Base-by-base conservation (phyloP, 1,140 invertebrate genomes). In the Fopius arisanus region DNA sequence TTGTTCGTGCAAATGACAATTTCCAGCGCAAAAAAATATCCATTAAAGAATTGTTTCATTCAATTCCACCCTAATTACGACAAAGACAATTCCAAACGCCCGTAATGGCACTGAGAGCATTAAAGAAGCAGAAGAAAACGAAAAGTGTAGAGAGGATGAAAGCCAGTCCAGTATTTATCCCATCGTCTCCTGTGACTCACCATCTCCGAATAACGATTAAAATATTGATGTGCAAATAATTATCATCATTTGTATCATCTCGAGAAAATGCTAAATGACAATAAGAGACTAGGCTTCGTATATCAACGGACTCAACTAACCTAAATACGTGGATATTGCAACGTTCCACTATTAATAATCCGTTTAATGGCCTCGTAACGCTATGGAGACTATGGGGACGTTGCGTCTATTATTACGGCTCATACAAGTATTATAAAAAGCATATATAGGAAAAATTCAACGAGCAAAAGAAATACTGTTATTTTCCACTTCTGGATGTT, bases 261-360 rank as follows among this genome's bases (percentile, higher is more conserved):
- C 43, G 43, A n/a, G 43, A 5, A 48, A 48, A 48, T 48, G n/a
- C 16, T 6, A 48, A 48, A 48, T 48, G 16, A 48, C 43, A 48
- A 48, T 48, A n/a, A 14, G 16, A 48, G 14, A 48, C n/a, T 48
- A n/a, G 16, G 7, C 43, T 48, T 48, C n/a, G 43, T 48, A 48
- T 48, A 48, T n/a, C 43, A 48, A 16, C 43, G 5, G 1, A 48
- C 54, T 59, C 54, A 59, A 59, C 54, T 72, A 72, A 72, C 70
- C 70, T 65, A 65, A 72, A 72, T 66, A 65, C 70, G 54, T 41
- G 62, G 63, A 65, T 72, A 72, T 66, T 66, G 70, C 70, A 72
- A 72, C 62, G 70, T 72, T 72, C 40, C 54, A 72, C 70, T 66
- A 72, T 72, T 65, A 72, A 72, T 72, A 72, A 72, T 72, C 62